Evolutionary conservation across 1,140 invertebrate genomes (phyloP).

Genomic region (Lutraria rhynchaena): DNA sequence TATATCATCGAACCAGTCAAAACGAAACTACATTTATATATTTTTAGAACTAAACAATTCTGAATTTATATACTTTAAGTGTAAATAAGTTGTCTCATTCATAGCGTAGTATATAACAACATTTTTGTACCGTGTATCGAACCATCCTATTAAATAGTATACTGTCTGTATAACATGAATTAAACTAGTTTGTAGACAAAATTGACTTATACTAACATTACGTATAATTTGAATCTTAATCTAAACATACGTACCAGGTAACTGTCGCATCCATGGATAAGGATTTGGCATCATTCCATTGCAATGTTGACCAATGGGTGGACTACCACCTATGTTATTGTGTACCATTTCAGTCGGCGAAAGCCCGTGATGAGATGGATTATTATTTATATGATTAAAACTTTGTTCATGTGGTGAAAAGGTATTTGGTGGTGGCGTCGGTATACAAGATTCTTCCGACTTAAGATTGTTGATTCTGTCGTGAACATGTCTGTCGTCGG

Average conservation of each 20-base stretch:
- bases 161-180: too few species aligned
- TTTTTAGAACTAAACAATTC: too few species aligned
- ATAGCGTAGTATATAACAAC: too few species aligned
- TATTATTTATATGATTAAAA: slow-evolving; percentile 58
- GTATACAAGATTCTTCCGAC: slow-evolving; percentile 54
- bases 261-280: slow-evolving; percentile 58
- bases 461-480: slow-evolving; percentile 50
- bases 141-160: too few species aligned
- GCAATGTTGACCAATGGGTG: slow-evolving; percentile 37
- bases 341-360: slow-evolving; percentile 55
- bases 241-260: slow-evolving; percentile 41
- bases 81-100: too few species aligned
- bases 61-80: too few species aligned
- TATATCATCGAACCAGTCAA: too few species aligned
- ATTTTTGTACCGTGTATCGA: too few species aligned
- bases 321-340: slow-evolving; percentile 48
- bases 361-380: slow-evolving; percentile 48
- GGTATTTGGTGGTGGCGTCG: slow-evolving; percentile 57
- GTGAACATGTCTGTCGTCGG: slow-evolving; percentile 52
- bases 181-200: too few species aligned
- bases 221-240: too few species aligned
- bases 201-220: too few species aligned
- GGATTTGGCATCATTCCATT: slow-evolving; percentile 52
- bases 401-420: slow-evolving; percentile 57
- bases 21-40: too few species aligned